These are phyloP conservation scores for Oceanites oceanicus DNA, from an alignment of 2,113 vertebrate genomes.

Conservation along the genomic window DNA sequence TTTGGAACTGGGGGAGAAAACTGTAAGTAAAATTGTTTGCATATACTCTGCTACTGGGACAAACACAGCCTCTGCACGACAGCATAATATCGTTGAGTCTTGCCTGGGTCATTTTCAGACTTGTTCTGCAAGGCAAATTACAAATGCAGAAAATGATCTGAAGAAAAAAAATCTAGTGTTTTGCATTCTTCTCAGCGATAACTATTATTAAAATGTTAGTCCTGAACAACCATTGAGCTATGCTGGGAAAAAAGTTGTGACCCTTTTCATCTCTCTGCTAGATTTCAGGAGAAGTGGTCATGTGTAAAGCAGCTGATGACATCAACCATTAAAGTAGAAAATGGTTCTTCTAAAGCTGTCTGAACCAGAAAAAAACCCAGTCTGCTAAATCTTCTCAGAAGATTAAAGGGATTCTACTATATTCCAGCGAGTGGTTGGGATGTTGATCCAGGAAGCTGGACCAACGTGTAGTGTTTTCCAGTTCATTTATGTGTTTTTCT, in stretches of 20 bases:
- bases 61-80: conserved; percentile 12
- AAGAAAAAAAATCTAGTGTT: background rate
- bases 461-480: background rate
- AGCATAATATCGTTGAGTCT: background rate
- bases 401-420: background rate
- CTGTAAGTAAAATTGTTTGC: background rate
- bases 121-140: conserved; percentile 7
- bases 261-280: background rate
- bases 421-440: background rate
- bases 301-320: background rate
- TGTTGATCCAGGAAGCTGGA: background rate
- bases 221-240: background rate
- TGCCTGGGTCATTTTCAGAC: background rate
- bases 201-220: background rate
- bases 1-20: background rate
- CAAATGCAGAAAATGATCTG: background rate
- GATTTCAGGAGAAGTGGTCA: background rate
- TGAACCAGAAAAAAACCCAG: background rate
- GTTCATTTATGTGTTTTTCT: background rate
- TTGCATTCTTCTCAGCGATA: background rate
- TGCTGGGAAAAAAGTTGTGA: background rate
- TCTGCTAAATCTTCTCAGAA: background rate
- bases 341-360: background rate
- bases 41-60: background rate
- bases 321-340: background rate